Base-by-base conservation (phyloP, 2,888 invertebrate genomes). In the Rotaria macrura region DNA sequence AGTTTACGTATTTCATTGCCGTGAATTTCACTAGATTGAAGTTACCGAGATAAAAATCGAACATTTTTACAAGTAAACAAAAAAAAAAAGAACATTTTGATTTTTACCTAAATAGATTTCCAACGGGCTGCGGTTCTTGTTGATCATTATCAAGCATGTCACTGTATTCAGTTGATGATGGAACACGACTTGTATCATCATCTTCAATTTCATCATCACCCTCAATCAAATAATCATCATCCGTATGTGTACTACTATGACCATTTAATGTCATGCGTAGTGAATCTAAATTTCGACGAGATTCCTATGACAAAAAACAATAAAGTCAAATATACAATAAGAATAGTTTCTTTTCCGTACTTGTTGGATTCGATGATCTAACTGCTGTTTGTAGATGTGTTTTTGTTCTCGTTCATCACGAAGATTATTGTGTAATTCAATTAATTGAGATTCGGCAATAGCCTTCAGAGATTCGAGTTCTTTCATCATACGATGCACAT, bases 341-440 rank as follows among this genome's bases (percentile, higher is more conserved):
- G 7, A 2, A 17, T 2, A 17, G 10, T 20, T 52, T 52, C 17
- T 49, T 49, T 54, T 5, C n/a, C 5, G 0, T 43, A 79, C 74
- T 43, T 79, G 74, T 79, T 79, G 74, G 25, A 79, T 79, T 79
- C 43, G 87, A 88, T 95, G 94, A 90, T 97, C 96, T 74, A 97
- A 92, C 90, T 97, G 97, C 89, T 96, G 96, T 91, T 96, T 96
- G 87, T 97, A 92, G 1, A 96, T 95, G 91, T 96, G 95, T 91
- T 97, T 96, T 86, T 97, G 96, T 91, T 99, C 99, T 23, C 99
- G 92, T 91, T 99, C 99, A 57, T 95, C 95, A 90, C 96, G 96
- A 88, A 97, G 92, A 85, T 96, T 95, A 91, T 95, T 95, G 84
- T 98, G 93, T 83, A 98, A 97, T 91, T 99, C 98, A 89, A 98